Base-by-base conservation (phyloP, 2,797 vertebrate genomes). In the Pangasius krempfi region DNA sequence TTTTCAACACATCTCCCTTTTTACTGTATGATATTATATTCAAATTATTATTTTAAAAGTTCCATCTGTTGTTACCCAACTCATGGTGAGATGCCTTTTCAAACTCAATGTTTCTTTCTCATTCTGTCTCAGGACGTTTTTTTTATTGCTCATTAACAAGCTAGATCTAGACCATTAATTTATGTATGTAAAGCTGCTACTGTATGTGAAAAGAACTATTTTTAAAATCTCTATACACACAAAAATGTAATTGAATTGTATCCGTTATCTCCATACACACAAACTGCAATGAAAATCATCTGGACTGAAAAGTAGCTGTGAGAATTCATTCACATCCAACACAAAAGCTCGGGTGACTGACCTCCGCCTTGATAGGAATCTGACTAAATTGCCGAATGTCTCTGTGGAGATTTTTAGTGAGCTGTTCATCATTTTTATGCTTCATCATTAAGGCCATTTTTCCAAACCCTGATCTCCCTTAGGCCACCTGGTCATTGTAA, bases 371-470 rank as follows among this genome's bases (percentile, higher is more conserved):
- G 58, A 88, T 54, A 4, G 30, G n/a, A 52, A 68, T 50, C 52
- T 47, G 5, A 68, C 60, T 68, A 40, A 88, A 44, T n/a, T 85
- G 60, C 47, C 68, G 25, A 54, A 84, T 2, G n/a, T 44, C 78
- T 82, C 54, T 50, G 66, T 33, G 79, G 66, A 60, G 68, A 72
- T n/a, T 79, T 85, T 85, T 79, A 88, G 6, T 68, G 60, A 50
- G 62, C 22, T 12, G 30, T 70, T 88, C 47, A 85, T 88, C 64
- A 88, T 88, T 79, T 88, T 88, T 88, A 85, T 47, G 82, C 75
- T 80, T 66, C 30, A 85, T 75, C 58, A 76, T 30, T 30, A 88
- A 50, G n/a, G 37, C 40, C 30, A 8, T 22, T 7, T 30, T 66
- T 44, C n/a, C 10, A 40, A 82, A 60, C 20, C 12, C 44, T 56